Evolutionary conservation across 1,140 invertebrate genomes (phyloP).

Genomic region (Hylyphantes graminicola): DNA sequence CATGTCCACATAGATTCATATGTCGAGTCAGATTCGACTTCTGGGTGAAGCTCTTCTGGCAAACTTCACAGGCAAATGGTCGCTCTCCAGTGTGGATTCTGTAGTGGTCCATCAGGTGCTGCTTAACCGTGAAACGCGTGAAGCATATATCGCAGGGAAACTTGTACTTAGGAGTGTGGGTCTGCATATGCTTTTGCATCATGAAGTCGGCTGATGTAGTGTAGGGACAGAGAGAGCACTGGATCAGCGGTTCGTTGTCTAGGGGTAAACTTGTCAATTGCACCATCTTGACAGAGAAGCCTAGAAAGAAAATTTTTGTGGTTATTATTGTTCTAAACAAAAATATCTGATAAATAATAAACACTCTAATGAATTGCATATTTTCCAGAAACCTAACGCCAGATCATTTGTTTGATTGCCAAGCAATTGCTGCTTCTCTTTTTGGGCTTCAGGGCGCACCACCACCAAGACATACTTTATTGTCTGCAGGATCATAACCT

Average conservation of each 20-base stretch:
- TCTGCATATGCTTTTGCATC: conserved; percentile 1
- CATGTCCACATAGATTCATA: not conserved
- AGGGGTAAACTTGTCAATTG: no score
- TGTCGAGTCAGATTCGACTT: conserved; percentile 5
- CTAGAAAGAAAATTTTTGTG: no score
- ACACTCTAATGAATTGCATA: no score
- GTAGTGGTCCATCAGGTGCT: conserved; percentile 4
- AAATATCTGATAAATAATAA: no score
- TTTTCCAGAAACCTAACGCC: no score
- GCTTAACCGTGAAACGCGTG: not conserved
- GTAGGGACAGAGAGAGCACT: conserved; percentile 12
- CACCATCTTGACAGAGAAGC: no score
- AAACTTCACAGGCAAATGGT: conserved; percentile 4
- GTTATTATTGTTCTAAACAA: no score
- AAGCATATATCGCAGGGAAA: conserved; percentile 5
- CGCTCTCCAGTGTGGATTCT: conserved; percentile 27
- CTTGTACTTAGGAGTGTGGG: not conserved
- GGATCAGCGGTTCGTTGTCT: not conserved
- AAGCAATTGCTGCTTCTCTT: no score
- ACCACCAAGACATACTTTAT: no score
- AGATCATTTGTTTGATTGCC: no score
- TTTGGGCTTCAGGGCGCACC: no score
- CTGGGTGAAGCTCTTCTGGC: conserved; percentile 14
- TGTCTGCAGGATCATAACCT: no score
- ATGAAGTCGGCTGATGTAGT: not conserved